Percentiles rank a stretch among this genome's conserved stretches.
phyloP scores from a whole-genome alignment of 2,888 invertebrate species.

The Platycheirus rosarum region DNA sequence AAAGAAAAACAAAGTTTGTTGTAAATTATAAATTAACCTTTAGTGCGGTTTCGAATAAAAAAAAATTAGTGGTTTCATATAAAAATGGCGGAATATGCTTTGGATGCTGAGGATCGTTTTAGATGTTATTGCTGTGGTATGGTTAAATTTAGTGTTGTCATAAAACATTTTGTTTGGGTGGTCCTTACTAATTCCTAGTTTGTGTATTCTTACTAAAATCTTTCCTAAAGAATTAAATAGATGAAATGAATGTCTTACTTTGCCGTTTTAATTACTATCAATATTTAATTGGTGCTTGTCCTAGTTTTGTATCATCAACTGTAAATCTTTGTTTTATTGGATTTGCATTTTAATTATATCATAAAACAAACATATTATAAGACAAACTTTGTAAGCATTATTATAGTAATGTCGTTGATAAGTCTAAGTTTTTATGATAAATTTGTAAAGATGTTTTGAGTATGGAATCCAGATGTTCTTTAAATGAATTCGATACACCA shows the following conservation, averaged over 20 bases:
- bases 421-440: too few relatives aligned
- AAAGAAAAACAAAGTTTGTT: background rate
- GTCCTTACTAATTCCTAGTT: background rate
- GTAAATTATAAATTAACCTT: background rate
- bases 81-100: slow-evolving; percentile 24
- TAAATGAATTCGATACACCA: too few relatives aligned
- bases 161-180: too few relatives aligned
- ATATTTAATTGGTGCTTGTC: slow-evolving; percentile 6
- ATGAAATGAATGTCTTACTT: background rate
- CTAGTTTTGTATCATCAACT: background rate
- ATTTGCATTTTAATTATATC: too few relatives aligned
- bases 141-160: slow-evolving; percentile 9
- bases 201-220: background rate
- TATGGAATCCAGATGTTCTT: too few relatives aligned
- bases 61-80: background rate
- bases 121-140: slow-evolving; percentile 69
- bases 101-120: slow-evolving; percentile 53
- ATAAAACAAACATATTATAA: too few relatives aligned
- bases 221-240: background rate
- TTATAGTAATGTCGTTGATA: too few relatives aligned
- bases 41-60: background rate
- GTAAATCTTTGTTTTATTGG: background rate
- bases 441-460: too few relatives aligned
- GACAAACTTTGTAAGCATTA: too few relatives aligned
- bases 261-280: background rate